Conservation (phyloP, 2,888 invertebrate genomes). For the Megastigmus dorsalis region DNA sequence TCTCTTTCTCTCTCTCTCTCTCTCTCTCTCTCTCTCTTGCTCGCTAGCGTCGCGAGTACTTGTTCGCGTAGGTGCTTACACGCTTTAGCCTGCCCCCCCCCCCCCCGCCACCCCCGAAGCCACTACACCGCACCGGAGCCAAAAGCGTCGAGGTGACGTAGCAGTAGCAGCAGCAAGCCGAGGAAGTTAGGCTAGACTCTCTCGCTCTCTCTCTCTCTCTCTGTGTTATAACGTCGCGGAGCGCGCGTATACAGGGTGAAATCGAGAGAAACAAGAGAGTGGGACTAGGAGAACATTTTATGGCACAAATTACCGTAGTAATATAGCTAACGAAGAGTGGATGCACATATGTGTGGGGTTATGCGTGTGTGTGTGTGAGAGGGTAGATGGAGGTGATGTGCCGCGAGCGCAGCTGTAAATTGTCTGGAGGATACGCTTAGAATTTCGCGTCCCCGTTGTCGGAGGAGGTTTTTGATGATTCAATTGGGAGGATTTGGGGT, state of each 20-base stretch:
- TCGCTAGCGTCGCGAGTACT: conserved; percentile 47
- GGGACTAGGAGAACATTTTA: conserved; percentile 49
- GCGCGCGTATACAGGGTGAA: conserved; percentile 13
- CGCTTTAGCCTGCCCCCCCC: conserved; percentile 47
- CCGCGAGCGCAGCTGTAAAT: too few species aligned
- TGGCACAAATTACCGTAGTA: conserved; percentile 32
- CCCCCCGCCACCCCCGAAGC: neutral
- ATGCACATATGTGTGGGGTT: neutral
- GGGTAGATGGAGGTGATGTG: too few species aligned
- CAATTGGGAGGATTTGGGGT: too few species aligned
- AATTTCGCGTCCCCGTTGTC: too few species aligned
- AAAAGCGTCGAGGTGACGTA: conserved; percentile 42
- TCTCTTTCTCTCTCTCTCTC: neutral
- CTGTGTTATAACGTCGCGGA: conserved; percentile 52
- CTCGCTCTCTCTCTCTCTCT: neutral
- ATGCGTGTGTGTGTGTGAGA: too few species aligned
- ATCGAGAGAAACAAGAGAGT: conserved; percentile 47
- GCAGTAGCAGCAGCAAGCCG: too few species aligned
- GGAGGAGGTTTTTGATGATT: too few species aligned
- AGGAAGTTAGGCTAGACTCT: too few species aligned
- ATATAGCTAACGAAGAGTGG: conserved; percentile 16
- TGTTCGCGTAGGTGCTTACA: conserved; percentile 65
- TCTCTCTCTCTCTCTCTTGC: neutral
- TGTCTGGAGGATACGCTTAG: too few species aligned
- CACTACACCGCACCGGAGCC: conserved; percentile 27